Evolutionary conservation across 2,888 invertebrate genomes (phyloP), one percentile per base, ranked within the genome.

Genomic region (Pristionchus entomophagus): DNA sequence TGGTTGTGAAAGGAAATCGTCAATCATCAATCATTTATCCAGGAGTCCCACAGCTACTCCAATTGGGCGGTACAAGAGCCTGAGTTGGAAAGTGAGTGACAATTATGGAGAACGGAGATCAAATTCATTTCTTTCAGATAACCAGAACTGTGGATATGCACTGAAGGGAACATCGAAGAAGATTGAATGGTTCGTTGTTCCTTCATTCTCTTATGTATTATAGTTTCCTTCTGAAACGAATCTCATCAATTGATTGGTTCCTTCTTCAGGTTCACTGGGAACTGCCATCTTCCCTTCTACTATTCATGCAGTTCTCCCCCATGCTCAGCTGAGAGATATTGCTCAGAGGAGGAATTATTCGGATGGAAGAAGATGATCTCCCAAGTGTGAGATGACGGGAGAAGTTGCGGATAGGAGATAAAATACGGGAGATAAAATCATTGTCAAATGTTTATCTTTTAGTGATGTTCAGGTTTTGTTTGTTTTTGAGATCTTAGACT

Each of bases 121-220:
- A 32, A 26, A n/a, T n/a, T 45, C 35, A 38, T 3, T n/a, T 3
- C 0, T 8, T 73, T 38, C 73, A 73, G 73, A 73, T 73, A 73
- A 73, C 14, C 73, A 73, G 14, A 73, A 73, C 19, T 73, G 73
- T 32, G 73, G 41, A 8, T 73, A 73, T 26, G 73, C 73, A 4
- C 73, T 73, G 73, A 73, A 73, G 41, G 73, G 73, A 41, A 73
- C 73, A 38, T 73, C 73, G 41, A 45, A 73, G 73, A 73, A 73
- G 73, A 73, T 73, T 73, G 73, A 73, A 41, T 73, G 73, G 73
- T 73, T 26, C 19, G 19, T 29, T 32, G 29, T 10, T 65, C 14
- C 45, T 45, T 45, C 45, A 6, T 45, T 45, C 45, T 14, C 45
- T 10, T 6, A 45, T 45, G 45, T 45, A 14, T 14, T 14, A 45